phyloP scores from a whole-genome alignment of 2,797 vertebrate genomes.

The Cirrhinus molitorella region DNA sequence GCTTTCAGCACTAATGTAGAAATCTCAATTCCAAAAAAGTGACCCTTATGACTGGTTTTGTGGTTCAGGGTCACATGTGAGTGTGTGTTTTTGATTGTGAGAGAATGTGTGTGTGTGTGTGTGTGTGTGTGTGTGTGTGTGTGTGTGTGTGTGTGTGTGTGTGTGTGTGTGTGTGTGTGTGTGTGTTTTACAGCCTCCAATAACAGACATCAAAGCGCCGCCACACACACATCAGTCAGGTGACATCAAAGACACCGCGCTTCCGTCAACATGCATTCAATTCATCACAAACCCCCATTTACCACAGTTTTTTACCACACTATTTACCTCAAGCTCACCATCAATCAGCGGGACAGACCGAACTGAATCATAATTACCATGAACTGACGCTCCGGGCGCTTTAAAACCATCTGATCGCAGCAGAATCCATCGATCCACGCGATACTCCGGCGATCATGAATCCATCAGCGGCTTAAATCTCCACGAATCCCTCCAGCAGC shows the following conservation, averaged over 20 bases:
- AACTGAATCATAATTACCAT: constrained; percentile 53
- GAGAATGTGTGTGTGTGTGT: background rate
- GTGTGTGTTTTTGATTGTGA: background rate
- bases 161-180: background rate
- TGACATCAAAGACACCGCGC: background rate
- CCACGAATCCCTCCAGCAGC: constrained; percentile 29
- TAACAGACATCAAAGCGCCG: constrained; percentile 81
- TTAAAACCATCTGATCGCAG: constrained; percentile 46
- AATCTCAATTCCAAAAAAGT: too few relatives aligned
- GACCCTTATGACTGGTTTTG: too few relatives aligned
- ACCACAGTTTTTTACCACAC: background rate
- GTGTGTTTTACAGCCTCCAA: constrained; percentile 71
- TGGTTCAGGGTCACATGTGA: too few relatives aligned
- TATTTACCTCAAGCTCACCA: background rate
- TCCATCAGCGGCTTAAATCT: constrained; percentile 28
- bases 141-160: too few relatives aligned
- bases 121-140: background rate
- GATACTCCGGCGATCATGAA: background rate
- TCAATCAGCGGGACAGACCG: background rate
- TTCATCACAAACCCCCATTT: background rate
- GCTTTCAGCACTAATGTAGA: too few relatives aligned
- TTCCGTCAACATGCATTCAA: background rate
- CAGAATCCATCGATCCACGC: constrained; percentile 35
- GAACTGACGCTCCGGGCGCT: constrained; percentile 23
- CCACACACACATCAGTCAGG: constrained; percentile 16